These are phyloP conservation scores for Neria commutata DNA, from an alignment of 2,888 invertebrate genomes.

Conservation along the genomic window DNA sequence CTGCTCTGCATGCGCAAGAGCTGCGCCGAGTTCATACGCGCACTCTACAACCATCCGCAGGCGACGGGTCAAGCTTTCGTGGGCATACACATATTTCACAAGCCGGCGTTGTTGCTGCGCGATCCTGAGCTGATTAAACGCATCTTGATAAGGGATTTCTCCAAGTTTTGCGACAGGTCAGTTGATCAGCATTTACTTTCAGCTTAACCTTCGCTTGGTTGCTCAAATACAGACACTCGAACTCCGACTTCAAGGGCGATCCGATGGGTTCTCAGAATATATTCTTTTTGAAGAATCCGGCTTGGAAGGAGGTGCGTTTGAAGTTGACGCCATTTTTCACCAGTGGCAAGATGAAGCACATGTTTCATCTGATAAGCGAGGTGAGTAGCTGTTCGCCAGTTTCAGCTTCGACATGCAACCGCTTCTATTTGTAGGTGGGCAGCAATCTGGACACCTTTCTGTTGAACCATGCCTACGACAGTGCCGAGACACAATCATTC, in stretches of 20 bases:
- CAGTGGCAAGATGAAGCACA: slow-evolving; percentile 55
- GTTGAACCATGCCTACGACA: slow-evolving; percentile 40
- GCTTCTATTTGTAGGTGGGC: slow-evolving; percentile 40
- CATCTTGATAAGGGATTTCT: slow-evolving; percentile 63
- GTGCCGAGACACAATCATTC: slow-evolving; percentile 38
- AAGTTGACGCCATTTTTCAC: slow-evolving; percentile 64
- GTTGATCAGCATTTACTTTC: not conserved
- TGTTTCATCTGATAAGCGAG: slow-evolving; percentile 56
- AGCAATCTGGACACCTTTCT: slow-evolving; percentile 50
- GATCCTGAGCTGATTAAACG: slow-evolving; percentile 63
- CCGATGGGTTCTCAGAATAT: slow-evolving; percentile 61
- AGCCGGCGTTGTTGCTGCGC: slow-evolving; percentile 60
- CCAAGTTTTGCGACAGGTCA: slow-evolving; percentile 59
- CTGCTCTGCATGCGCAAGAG: slow-evolving; percentile 52
- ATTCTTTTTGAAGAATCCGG: slow-evolving; percentile 62
- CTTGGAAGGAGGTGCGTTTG: slow-evolving; percentile 62
- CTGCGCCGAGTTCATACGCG: slow-evolving; percentile 51
- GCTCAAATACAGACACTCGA: slow-evolving; percentile 45
- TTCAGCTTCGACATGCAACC: not conserved
- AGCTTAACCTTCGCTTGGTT: not conserved
- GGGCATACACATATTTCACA: slow-evolving; percentile 62
- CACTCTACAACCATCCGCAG: slow-evolving; percentile 56
- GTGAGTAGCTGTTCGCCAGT: slow-evolving; percentile 30
- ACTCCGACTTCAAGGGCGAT: slow-evolving; percentile 56
- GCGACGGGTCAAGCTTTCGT: slow-evolving; percentile 49